Evolutionary conservation across 2,888 invertebrate species (phyloP).

Genomic region (Amphimallon solstitiale): DNA sequence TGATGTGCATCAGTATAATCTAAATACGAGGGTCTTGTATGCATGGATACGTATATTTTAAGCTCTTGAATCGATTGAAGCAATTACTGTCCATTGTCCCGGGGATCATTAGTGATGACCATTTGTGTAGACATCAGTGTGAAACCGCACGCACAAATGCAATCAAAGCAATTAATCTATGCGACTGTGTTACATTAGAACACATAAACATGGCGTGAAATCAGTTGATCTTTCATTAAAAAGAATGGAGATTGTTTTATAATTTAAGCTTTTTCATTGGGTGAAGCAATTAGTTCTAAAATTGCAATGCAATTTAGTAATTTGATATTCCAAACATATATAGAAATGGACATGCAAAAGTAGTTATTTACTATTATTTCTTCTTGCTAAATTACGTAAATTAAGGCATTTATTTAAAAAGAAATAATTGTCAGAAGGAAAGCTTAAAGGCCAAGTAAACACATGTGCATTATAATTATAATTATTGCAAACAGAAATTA

Average conservation of each 20-base stretch:
- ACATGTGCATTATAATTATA: too few relatives aligned
- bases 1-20: background rate
- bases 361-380: too few relatives aligned
- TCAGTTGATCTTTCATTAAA: constrained; percentile 13
- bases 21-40: constrained; percentile 2
- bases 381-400: too few relatives aligned
- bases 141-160: constrained; percentile 28
- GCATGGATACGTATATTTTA: background rate
- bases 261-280: background rate
- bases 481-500: background rate
- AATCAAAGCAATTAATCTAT: constrained; percentile 33
- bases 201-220: constrained; percentile 7
- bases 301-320: too few relatives aligned
- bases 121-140: constrained; percentile 8
- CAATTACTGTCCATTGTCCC: constrained; percentile 25
- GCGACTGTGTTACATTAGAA: constrained; percentile 19
- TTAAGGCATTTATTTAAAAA: too few relatives aligned
- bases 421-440: too few relatives aligned
- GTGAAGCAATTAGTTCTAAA: too few relatives aligned
- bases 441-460: too few relatives aligned
- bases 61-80: constrained; percentile 15
- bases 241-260: constrained; percentile 18
- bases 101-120: constrained; percentile 21
- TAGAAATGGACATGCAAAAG: too few relatives aligned
- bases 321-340: too few relatives aligned